Conservation (phyloP, 2,888 invertebrate genomes). For the Tipula lateralis region DNA sequence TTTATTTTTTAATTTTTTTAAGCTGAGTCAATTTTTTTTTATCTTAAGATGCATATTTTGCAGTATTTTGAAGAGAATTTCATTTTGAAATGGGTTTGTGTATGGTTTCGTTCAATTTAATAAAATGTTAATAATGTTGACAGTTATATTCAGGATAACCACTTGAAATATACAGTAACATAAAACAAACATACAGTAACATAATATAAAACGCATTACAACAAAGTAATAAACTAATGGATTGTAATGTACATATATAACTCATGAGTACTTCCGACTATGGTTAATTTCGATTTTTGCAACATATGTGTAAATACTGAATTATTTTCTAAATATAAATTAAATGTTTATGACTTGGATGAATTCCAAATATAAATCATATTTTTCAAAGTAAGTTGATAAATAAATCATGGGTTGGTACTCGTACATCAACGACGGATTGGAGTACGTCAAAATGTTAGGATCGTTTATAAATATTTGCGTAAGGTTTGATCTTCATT, state of each 20-base stretch:
- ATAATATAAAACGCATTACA: neutral
- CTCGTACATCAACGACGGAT: neutral
- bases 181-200: neutral
- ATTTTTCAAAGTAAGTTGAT: neutral
- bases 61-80: neutral
- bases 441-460: neutral
- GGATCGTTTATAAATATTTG: no score
- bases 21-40: neutral
- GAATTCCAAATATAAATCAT: neutral
- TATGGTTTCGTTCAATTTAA: neutral
- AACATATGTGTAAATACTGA: neutral
- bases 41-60: slow-evolving; percentile 2
- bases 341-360: neutral
- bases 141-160: neutral
- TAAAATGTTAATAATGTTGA: slow-evolving; percentile 9
- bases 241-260: neutral
- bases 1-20: neutral
- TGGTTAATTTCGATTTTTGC: neutral
- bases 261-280: neutral
- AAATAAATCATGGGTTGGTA: neutral
- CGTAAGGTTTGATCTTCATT: no score
- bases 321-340: neutral
- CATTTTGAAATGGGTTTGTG: neutral
- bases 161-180: neutral
- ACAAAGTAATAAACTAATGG: neutral